Percentiles rank a stretch among this genome's conserved stretches.
phyloP scores from a whole-genome alignment of 2,113 vertebrate species.

The Amphiprion ocellaris region DNA sequence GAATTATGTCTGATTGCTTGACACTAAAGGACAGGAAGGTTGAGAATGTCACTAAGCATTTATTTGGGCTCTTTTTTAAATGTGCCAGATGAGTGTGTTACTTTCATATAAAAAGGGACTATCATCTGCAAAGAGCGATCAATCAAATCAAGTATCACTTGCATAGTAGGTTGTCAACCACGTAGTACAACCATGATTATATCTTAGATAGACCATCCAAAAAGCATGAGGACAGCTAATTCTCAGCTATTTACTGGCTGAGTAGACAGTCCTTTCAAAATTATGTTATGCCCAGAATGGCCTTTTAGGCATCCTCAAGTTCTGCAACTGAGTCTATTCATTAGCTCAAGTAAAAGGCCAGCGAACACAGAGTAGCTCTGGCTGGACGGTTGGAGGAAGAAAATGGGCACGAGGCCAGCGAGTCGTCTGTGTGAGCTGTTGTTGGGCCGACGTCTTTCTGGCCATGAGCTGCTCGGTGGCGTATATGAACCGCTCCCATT shows the following conservation, averaged over 20 bases:
- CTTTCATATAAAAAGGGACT: slow-evolving; percentile 7
- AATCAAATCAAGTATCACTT: slow-evolving; percentile 1
- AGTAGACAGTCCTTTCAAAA: slow-evolving; percentile 45
- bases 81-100: background rate
- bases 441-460: slow-evolving; percentile 74
- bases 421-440: slow-evolving; percentile 76
- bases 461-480: slow-evolving; percentile 75
- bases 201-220: background rate
- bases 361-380: slow-evolving; percentile 67
- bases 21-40: slow-evolving; percentile 31
- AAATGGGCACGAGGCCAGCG: slow-evolving; percentile 63
- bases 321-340: slow-evolving; percentile 73
- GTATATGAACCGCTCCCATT: slow-evolving; percentile 82
- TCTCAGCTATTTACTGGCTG: slow-evolving; percentile 36
- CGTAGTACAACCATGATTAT: background rate
- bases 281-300: slow-evolving; percentile 25
- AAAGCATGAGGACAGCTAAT: background rate
- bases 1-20: slow-evolving; percentile 55
- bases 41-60: background rate
- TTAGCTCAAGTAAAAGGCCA: slow-evolving; percentile 68
- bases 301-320: slow-evolving; percentile 56
- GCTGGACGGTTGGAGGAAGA: slow-evolving; percentile 65
- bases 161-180: background rate
- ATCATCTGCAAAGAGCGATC: slow-evolving; percentile 17
- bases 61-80: background rate